These are phyloP conservation scores for Spisula subtruncata DNA, from an alignment of 2,888 invertebrate species.

Conservation along the genomic window DNA sequence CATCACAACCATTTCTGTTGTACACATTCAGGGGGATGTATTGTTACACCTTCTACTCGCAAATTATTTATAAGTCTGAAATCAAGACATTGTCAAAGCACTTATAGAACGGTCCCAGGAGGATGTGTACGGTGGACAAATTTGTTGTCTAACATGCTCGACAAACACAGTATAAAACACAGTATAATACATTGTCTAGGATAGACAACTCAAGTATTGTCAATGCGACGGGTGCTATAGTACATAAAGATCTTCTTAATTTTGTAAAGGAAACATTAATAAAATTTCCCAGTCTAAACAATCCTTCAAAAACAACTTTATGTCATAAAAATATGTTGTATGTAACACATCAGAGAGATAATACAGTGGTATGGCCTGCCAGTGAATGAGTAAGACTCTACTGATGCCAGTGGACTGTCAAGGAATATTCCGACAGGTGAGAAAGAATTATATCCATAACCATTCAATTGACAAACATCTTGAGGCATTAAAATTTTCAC, in stretches of 20 bases:
- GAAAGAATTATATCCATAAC: no score
- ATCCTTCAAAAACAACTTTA: neutral
- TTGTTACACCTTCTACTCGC: conserved; percentile 48
- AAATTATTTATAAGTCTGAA: conserved; percentile 58
- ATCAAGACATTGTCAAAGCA: conserved; percentile 38
- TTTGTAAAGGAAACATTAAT: neutral
- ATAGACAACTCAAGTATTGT: no score
- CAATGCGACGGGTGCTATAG: neutral
- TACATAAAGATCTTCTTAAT: neutral
- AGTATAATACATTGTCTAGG: neutral
- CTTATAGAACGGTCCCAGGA: conserved; percentile 10
- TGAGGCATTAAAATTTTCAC: no score
- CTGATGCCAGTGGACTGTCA: no score
- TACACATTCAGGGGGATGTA: conserved; percentile 31
- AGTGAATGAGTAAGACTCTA: no score
- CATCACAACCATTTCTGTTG: conserved; percentile 35
- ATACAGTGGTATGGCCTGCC: no score
- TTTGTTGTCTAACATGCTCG: neutral
- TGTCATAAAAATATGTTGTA: no score
- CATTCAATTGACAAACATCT: no score
- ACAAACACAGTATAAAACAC: no score
- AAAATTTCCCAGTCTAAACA: neutral
- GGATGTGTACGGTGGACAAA: neutral
- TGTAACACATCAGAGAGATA: no score
- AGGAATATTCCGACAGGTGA: no score